phyloP scores from a whole-genome alignment of 2,888 invertebrate genomes.

The Aspidiotus destructor region DNA sequence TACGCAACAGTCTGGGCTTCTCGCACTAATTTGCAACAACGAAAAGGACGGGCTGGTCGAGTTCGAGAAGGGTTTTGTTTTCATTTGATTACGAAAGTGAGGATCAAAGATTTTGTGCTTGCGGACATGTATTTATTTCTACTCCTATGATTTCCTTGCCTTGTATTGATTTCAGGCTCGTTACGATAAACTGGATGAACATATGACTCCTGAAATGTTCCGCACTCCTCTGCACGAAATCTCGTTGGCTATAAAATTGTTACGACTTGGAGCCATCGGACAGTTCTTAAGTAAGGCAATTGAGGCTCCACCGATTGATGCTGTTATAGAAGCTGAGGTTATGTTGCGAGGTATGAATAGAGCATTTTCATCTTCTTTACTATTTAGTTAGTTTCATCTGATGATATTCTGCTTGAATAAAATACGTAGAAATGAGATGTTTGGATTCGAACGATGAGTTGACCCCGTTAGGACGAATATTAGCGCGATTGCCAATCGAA shows the following conservation, averaged over 20 bases:
- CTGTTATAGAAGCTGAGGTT: conserved; percentile 95
- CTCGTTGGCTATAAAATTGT: conserved; percentile 79
- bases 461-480: conserved; percentile 83
- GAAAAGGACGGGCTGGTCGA: conserved; percentile 90
- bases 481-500: conserved; percentile 91
- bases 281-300: conserved; percentile 91
- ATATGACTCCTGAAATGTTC: conserved; percentile 95
- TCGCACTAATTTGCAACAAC: conserved; percentile 84
- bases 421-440: conserved; percentile 71
- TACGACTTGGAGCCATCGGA: conserved; percentile 83
- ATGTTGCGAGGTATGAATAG: conserved; percentile 45
- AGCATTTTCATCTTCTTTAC: neutral
- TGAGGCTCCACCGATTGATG: conserved; percentile 93
- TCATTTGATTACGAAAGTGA: conserved; percentile 65
- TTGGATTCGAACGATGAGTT: conserved; percentile 76
- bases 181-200: conserved; percentile 66
- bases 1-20: conserved; percentile 97
- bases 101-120: neutral
- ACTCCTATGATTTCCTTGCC: neutral
- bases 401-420: conserved; percentile 20
- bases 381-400: neutral
- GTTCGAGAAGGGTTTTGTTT: conserved; percentile 90
- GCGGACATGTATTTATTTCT: neutral
- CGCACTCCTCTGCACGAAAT: conserved; percentile 92
- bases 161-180: conserved; percentile 47